These are phyloP conservation scores for Hippopotamus amphibius DNA, from an alignment of 2,113 vertebrate species.

Conservation along the genomic window DNA sequence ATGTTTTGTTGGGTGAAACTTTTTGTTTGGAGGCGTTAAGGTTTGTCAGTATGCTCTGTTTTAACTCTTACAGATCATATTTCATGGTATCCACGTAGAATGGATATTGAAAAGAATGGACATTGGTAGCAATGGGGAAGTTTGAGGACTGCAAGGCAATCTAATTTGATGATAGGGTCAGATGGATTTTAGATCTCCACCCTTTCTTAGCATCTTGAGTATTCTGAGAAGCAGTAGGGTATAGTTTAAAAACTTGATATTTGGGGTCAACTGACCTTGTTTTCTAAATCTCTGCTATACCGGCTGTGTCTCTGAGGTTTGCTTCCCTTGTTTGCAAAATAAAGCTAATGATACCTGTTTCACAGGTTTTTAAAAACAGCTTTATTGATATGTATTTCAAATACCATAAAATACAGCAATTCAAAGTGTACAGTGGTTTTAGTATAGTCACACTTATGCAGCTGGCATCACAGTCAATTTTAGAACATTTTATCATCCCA, in stretches of 20 bases:
- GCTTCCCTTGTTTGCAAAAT: neutral
- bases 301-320: neutral
- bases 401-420: neutral
- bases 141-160: neutral
- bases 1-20: neutral
- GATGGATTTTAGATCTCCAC: neutral
- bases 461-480: neutral
- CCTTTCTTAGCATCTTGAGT: neutral
- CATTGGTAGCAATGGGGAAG: neutral
- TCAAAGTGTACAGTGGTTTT: neutral
- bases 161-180: neutral
- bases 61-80: neutral
- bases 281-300: neutral
- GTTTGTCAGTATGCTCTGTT: neutral
- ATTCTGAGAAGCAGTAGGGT: neutral
- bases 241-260: neutral
- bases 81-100: neutral
- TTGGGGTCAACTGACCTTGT: neutral
- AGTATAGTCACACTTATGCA: neutral
- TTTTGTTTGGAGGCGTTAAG: neutral
- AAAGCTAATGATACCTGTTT: neutral
- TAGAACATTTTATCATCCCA: neutral
- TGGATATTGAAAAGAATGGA: neutral
- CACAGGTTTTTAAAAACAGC: neutral
- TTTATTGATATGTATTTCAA: neutral